A percentile compares a stretch with the other conserved stretches of the same genome.
Evolutionary conservation across 2,113 vertebrate species (phyloP).

Genomic region (Piaya cayana): DNA sequence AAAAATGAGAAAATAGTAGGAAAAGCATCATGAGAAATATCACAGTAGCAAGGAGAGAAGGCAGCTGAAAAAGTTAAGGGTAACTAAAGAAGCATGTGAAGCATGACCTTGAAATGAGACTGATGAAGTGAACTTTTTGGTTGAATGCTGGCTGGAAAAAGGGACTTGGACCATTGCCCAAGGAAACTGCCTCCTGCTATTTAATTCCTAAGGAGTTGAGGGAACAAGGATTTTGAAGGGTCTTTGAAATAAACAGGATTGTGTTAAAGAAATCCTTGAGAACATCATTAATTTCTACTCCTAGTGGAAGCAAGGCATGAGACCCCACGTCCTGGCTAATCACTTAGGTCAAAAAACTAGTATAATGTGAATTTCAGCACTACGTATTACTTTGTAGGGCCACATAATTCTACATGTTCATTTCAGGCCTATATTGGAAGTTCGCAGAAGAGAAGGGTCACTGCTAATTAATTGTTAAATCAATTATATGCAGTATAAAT

Average conservation of each 20-base stretch:
- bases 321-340: constrained; percentile 1
- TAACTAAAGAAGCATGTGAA: constrained; percentile 60
- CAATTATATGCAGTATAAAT: neutral
- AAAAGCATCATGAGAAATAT: constrained; percentile 42
- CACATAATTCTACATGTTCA: neutral
- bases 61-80: constrained; percentile 55
- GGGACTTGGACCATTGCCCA: constrained; percentile 45
- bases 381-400: neutral
- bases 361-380: neutral
- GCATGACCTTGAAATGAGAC: constrained; percentile 54
- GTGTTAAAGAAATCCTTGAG: constrained; percentile 42
- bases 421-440: neutral
- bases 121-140: constrained; percentile 62
- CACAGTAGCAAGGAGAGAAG: constrained; percentile 31
- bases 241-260: constrained; percentile 64
- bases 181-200: constrained; percentile 61
- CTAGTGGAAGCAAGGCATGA: neutral
- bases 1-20: neutral
- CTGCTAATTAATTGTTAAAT: neutral
- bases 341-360: neutral
- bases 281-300: constrained; percentile 31
- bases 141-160: constrained; percentile 53
- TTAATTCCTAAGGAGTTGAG: constrained; percentile 55
- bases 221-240: constrained; percentile 41
- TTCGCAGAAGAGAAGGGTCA: neutral